Evolutionary conservation across 2,888 invertebrate genomes (phyloP).

Genomic region (Sphaeridia pumilis): DNA sequence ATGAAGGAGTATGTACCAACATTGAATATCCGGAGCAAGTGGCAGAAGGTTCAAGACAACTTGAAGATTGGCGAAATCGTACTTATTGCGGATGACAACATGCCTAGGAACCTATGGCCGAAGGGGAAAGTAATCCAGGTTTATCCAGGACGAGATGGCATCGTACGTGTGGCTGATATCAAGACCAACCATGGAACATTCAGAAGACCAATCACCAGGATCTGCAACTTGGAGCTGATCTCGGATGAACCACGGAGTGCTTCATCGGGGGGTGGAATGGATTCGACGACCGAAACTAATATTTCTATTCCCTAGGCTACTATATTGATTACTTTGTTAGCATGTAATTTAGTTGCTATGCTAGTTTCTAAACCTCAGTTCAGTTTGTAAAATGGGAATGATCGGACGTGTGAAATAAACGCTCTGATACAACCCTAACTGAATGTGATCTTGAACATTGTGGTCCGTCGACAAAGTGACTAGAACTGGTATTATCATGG

Average conservation of each 20-base stretch:
- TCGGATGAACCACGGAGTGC: background rate
- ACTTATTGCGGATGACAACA: slow-evolving; percentile 4
- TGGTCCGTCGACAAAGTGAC: no score
- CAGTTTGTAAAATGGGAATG: no score
- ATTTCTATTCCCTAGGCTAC: no score
- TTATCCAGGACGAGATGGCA: slow-evolving; percentile 13
- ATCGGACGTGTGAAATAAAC: no score
- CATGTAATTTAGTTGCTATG: no score
- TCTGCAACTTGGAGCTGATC: background rate
- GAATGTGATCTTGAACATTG: no score
- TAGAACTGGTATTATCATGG: no score
- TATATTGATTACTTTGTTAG: no score
- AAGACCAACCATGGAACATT: slow-evolving; percentile 7
- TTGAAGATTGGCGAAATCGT: slow-evolving; percentile 11
- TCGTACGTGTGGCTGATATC: slow-evolving; percentile 18
- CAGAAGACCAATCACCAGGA: background rate
- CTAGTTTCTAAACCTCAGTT: no score
- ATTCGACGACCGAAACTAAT: no score
- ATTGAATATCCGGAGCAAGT: slow-evolving; percentile 9
- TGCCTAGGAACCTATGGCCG: slow-evolving; percentile 3
- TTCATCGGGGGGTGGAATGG: background rate
- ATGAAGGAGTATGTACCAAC: slow-evolving; percentile 25
- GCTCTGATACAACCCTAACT: no score
- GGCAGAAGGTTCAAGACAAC: background rate
- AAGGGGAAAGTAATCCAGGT: background rate